Base-by-base conservation (phyloP, 2,113 vertebrate species). In the Petroica traversi region DNA sequence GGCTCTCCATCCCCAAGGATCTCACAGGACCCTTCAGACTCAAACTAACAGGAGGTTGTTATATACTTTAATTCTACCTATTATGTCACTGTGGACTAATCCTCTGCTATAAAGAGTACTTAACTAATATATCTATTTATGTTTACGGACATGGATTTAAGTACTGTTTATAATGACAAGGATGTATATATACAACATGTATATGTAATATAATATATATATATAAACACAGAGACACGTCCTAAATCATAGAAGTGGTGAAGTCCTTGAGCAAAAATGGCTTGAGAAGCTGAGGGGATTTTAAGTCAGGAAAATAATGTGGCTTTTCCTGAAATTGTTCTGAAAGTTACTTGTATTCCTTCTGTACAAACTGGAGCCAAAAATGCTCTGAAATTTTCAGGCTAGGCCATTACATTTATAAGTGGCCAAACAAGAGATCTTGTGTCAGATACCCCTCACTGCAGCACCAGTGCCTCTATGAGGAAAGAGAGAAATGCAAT, bases 111-210 rank as follows among this genome's bases (percentile, higher is more conserved):
- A 76, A 41, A 72, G 58, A 85, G 62, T 80, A 85, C 75, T 96
- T 96, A 94, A 87, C 66, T 76, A 52, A 52, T 72, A 34, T 73
- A 86, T 87, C 76, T 95, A 85, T 95, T 96, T 92, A 91, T 96
- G 84, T 95, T 95, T 96, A 95, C 2, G 0, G 68, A 72, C 18
- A 14, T 75, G 64, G 80, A 79, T 89, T 94, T 96, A 96, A 96
- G 93, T 94, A 64, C 45, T 96, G 87, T 96, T 96, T 95, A 95
- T 95, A 93, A 76, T 76, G 24, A 69, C 88, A 79, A 93, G 82
- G 76, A 66, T 58, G 67, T 93, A 82, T 82, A 85, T 92, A 92
- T 62, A 89, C 74, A 91, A 76, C n/a, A 62, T 66, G 54, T 76
- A 72, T 76, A 79, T 66, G 66, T 45, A 88, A 88, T 77, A 91